Evolutionary conservation across 1,140 invertebrate species (phyloP).

Genomic region (Lordiphosa mommai): DNA sequence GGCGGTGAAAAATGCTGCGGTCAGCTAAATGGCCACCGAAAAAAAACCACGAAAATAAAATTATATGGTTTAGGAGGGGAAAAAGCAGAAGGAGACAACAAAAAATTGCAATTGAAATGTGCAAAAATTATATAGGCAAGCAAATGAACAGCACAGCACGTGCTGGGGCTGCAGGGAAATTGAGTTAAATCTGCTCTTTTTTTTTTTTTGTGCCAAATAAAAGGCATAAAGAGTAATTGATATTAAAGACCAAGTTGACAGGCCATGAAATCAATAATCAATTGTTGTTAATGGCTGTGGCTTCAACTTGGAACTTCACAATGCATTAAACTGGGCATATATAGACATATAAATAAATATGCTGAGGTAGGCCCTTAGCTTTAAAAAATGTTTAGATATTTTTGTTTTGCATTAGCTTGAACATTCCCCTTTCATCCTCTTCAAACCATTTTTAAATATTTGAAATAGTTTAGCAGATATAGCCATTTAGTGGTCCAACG

Average conservation of each 20-base stretch:
- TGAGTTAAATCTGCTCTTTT: no score
- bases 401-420: no score
- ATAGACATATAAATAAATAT: neutral
- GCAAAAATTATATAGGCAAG: constrained; percentile 21
- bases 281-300: constrained; percentile 19
- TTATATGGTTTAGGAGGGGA: constrained; percentile 24
- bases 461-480: no score
- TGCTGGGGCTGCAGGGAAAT: no score
- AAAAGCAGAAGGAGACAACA: constrained; percentile 20
- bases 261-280: constrained; percentile 23
- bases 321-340: no score
- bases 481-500: no score
- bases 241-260: constrained; percentile 35
- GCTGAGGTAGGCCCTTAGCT: neutral
- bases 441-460: no score
- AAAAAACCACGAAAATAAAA: constrained; percentile 49
- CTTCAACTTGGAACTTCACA: no score
- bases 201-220: neutral
- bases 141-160: neutral
- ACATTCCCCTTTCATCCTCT: no score
- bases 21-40: constrained; percentile 54
- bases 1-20: constrained; percentile 29
- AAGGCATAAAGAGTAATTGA: constrained; percentile 33
- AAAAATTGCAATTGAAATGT: constrained; percentile 38
- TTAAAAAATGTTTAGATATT: no score